These are phyloP conservation scores for Parelbella ahira DNA, from an alignment of 2,888 invertebrate species.

Conservation along the genomic window DNA sequence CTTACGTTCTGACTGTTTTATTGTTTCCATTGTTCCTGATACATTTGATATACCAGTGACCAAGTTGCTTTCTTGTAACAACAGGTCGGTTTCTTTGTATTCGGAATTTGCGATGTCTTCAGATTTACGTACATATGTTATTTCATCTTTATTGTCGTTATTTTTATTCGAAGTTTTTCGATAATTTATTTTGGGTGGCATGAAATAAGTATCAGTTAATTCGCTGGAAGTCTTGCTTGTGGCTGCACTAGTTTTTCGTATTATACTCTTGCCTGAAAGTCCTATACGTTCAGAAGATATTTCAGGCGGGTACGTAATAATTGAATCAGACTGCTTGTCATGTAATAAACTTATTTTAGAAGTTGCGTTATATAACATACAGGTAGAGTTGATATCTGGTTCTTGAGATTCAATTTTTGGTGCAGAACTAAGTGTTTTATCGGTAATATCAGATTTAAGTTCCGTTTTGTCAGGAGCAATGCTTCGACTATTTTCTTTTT, in stretches of 20 bases:
- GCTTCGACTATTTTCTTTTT: background rate
- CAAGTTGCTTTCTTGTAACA: no score
- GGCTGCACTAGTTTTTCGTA: constrained; percentile 1
- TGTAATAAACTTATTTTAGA: constrained; percentile 22
- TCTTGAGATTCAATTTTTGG: background rate
- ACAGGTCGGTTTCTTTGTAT: background rate
- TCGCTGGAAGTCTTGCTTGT: constrained; percentile 2
- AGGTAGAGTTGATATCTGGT: background rate
- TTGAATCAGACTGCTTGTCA: constrained; percentile 41
- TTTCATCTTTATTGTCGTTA: background rate
- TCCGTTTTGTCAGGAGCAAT: no score
- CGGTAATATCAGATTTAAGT: no score
- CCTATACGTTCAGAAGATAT: no score
- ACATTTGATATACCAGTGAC: no score
- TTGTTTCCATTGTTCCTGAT: no score
- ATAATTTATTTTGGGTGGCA: constrained; percentile 40
- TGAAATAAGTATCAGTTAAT: constrained; percentile 37
- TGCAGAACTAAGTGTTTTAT: background rate
- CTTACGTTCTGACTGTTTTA: no score
- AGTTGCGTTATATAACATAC: constrained; percentile 2
- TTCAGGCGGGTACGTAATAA: constrained; percentile 53
- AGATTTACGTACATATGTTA: background rate
- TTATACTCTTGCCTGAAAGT: no score
- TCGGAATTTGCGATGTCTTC: background rate
- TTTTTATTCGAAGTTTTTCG: constrained; percentile 9